phyloP scores from a whole-genome alignment of 2,113 vertebrate genomes.

The Grammomys surdaster region DNA sequence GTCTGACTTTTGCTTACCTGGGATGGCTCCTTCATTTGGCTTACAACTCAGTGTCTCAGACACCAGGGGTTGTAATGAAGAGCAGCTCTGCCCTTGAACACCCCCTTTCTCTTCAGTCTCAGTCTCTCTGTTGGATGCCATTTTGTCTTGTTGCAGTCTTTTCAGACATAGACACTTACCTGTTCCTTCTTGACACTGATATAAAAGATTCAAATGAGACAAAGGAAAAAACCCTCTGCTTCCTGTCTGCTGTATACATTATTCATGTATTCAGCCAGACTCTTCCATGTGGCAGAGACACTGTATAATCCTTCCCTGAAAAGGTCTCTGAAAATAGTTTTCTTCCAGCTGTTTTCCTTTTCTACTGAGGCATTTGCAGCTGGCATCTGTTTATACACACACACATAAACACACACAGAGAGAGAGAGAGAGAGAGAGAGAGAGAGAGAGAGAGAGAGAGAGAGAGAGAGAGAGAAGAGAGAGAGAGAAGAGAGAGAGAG shows the following conservation, averaged over 20 bases:
- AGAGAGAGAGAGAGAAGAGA: too few relatives aligned
- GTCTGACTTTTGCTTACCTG: neutral
- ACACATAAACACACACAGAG: neutral
- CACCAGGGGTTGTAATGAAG: neutral
- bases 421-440: neutral
- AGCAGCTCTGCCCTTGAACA: neutral
- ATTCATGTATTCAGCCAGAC: slow-evolving; percentile 49
- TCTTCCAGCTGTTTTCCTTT: slow-evolving; percentile 15
- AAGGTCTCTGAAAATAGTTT: slow-evolving; percentile 34
- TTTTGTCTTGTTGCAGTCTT: neutral
- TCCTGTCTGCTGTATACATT: neutral
- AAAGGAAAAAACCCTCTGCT: neutral
- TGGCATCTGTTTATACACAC: neutral
- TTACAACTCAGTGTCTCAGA: slow-evolving; percentile 2
- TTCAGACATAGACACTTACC: neutral
- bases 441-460: neutral
- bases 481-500: too few relatives aligned
- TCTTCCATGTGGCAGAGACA: neutral
- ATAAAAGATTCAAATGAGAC: neutral
- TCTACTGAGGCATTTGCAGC: neutral
- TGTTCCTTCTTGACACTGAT: neutral
- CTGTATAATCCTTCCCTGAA: neutral
- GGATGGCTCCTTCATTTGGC: neutral
- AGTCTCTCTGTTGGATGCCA: neutral
- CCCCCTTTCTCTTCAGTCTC: neutral